A percentile compares a stretch with the other conserved stretches of the same genome.
Evolutionary conservation across 1,140 invertebrate genomes (phyloP).

Genomic region (Drosophila murphyi): DNA sequence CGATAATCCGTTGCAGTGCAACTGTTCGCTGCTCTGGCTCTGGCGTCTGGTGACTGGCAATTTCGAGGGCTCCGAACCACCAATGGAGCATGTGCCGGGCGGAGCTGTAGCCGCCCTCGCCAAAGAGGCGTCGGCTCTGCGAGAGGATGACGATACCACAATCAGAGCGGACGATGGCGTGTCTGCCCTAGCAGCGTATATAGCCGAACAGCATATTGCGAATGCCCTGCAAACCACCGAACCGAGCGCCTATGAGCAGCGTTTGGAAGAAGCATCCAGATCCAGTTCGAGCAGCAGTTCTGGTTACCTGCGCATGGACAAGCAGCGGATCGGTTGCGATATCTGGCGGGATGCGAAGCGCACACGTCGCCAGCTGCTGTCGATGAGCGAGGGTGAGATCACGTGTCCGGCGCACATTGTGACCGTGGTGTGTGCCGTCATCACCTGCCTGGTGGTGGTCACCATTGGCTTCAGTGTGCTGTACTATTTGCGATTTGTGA

Average conservation of each 20-base stretch:
- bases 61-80: constrained; percentile 63
- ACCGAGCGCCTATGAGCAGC: constrained; percentile 64
- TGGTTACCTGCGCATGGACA: constrained; percentile 73
- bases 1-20: constrained; percentile 93
- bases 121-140: constrained; percentile 48
- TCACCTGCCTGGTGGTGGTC: constrained; percentile 74
- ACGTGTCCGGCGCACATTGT: constrained; percentile 84
- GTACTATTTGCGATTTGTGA: constrained; percentile 81
- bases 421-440: constrained; percentile 81
- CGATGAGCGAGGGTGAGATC: constrained; percentile 82
- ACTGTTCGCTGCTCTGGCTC: constrained; percentile 94
- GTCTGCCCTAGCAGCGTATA: constrained; percentile 66
- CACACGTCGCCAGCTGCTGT: constrained; percentile 57
- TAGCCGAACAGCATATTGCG: constrained; percentile 73
- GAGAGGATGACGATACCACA: constrained; percentile 57
- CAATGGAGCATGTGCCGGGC: constrained; percentile 59
- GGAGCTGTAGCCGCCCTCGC: constrained; percentile 74
- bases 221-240: constrained; percentile 74
- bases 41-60: constrained; percentile 88
- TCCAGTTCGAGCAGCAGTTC: constrained; percentile 39
- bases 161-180: constrained; percentile 57
- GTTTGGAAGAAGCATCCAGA: constrained; percentile 38
- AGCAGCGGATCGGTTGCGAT: constrained; percentile 80
- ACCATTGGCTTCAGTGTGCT: constrained; percentile 80
- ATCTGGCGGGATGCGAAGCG: constrained; percentile 75